Conservation (phyloP, 2,113 vertebrate species). For the Oryctolagus cuniculus region mOryCun1.1 NC_091441.1:57295001-57295500, state of each 20-base stretch:
- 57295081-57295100: background rate
- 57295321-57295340: background rate
- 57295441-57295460: background rate
- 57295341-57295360: background rate
- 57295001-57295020: background rate
- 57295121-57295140: constrained; percentile 20
- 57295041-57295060: background rate
- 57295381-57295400: background rate
- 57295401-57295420: rapidly evolving
- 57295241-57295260: background rate
- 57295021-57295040: background rate
- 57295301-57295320: background rate
- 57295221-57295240: background rate
- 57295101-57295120: background rate
- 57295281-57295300: background rate
- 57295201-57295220: background rate
- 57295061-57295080: background rate
- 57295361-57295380: background rate
- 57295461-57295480: background rate
- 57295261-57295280: background rate
- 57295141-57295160: background rate
- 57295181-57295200: background rate
- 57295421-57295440: too few relatives aligned
- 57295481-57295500: background rate
- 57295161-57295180: background rate